These are phyloP conservation scores for Eulemur mongoz DNA, from an alignment of 2,797 vertebrate genomes.

Conservation along the genomic window DNA sequence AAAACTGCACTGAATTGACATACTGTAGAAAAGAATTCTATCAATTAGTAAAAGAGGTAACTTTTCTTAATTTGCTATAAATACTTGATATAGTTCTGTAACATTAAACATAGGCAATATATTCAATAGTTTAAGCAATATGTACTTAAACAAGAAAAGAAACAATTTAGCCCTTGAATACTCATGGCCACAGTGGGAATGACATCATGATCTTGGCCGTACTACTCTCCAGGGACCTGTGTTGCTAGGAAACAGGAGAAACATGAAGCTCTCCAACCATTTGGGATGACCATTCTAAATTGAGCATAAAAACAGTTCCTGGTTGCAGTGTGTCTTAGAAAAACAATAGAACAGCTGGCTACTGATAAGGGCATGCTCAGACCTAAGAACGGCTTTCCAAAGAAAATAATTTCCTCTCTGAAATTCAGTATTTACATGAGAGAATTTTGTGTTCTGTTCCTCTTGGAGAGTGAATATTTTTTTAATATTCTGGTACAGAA, in stretches of 20 bases:
- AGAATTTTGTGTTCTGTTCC: background rate
- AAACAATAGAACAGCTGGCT: background rate
- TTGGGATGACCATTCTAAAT: conserved; percentile 59
- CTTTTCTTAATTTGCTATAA: background rate
- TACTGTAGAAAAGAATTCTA: background rate
- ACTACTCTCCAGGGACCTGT: background rate
- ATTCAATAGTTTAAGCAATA: background rate
- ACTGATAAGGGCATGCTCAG: background rate
- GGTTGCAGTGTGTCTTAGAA: background rate
- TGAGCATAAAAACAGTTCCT: background rate
- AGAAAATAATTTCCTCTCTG: background rate
- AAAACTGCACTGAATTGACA: background rate
- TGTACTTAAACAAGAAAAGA: conserved; percentile 1
- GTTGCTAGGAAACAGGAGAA: conserved; percentile 55
- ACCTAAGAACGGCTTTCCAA: background rate
- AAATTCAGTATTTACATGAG: background rate
- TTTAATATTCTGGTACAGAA: background rate
- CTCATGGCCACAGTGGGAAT: conserved; percentile 22
- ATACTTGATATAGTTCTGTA: background rate
- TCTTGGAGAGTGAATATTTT: background rate
- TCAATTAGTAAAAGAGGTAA: background rate
- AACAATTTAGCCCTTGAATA: background rate
- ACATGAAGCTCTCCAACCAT: background rate
- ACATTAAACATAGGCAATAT: background rate
- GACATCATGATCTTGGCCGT: background rate